Evolutionary conservation across 1,140 invertebrate genomes (phyloP).

Genomic region (honey bee (Apis mellifera)): DNA sequence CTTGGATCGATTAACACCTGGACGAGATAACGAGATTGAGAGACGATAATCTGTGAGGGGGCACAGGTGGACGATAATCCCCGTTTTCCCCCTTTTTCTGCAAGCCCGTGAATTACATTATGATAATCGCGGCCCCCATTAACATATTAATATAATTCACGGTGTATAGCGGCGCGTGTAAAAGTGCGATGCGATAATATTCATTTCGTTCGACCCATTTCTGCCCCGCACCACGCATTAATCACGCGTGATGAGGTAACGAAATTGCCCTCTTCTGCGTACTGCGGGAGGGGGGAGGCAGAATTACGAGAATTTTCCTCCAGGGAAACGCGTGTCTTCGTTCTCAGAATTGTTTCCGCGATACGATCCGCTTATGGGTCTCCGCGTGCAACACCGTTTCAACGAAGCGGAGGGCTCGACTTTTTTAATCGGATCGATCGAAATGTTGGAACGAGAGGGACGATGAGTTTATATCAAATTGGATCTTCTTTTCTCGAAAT

Average conservation of each 20-base stretch:
- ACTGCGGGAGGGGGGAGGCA: background rate
- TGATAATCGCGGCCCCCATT: slow-evolving; percentile 44
- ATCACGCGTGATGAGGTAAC: slow-evolving; percentile 39
- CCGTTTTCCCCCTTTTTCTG: background rate
- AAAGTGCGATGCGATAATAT: slow-evolving; percentile 50
- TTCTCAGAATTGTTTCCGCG: background rate
- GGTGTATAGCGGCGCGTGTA: slow-evolving; percentile 23
- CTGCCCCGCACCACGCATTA: slow-evolving; percentile 26
- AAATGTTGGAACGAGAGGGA: too few species aligned
- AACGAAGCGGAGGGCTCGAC: background rate
- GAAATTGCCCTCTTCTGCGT: slow-evolving; percentile 9
- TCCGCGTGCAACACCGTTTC: background rate
- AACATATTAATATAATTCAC: slow-evolving; percentile 48
- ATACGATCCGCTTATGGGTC: background rate
- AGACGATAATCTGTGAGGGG: slow-evolving; percentile 61
- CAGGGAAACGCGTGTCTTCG: background rate
- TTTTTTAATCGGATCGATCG: background rate
- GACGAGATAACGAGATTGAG: slow-evolving; percentile 47
- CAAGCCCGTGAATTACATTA: slow-evolving; percentile 39
- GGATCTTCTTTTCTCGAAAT: too few species aligned
- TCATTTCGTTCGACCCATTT: slow-evolving; percentile 49
- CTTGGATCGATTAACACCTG: slow-evolving; percentile 57
- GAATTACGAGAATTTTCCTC: too few species aligned
- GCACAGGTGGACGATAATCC: slow-evolving; percentile 58
- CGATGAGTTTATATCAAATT: too few species aligned